Conservation (phyloP, 2,888 invertebrate genomes). For the Mythimna loreyi region DNA sequence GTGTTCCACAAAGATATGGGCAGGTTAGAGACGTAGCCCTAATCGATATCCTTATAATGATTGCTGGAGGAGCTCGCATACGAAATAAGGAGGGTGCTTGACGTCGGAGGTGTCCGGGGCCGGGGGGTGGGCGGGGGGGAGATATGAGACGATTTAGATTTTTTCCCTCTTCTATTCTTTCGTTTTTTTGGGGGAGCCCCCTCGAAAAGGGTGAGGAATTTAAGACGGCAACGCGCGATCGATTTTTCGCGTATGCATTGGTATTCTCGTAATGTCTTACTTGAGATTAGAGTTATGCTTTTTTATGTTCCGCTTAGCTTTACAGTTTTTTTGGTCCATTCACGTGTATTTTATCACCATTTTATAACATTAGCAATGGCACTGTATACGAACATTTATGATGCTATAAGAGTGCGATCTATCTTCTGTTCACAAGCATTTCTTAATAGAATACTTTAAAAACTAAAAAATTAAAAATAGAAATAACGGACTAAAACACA, state of each 20-base stretch:
- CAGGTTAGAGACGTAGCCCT: conserved; percentile 89
- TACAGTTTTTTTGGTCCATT: conserved; percentile 25
- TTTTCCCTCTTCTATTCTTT: conserved; percentile 91
- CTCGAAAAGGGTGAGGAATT: conserved; percentile 91
- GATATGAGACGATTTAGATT: conserved; percentile 91
- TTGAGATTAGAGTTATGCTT: conserved; percentile 89
- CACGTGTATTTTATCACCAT: background rate
- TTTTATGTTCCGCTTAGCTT: conserved; percentile 69
- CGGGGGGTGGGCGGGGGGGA: conserved; percentile 76
- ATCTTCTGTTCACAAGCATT: too few species aligned
- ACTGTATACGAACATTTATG: background rate
- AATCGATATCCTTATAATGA: conserved; percentile 92
- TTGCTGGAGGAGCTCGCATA: conserved; percentile 91
- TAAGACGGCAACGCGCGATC: conserved; percentile 89
- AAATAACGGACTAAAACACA: background rate
- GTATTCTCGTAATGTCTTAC: conserved; percentile 91
- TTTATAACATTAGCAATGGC: background rate
- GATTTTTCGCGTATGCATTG: conserved; percentile 91
- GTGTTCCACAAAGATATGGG: conserved; percentile 87
- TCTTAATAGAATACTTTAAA: background rate
- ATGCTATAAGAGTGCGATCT: background rate
- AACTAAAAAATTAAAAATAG: background rate
- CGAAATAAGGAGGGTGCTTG: conserved; percentile 91
- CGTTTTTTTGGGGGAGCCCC: conserved; percentile 91
- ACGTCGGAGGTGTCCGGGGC: conserved; percentile 88